Conservation (phyloP, 2,113 vertebrate genomes). For the Malurus cyaneus region DNA sequence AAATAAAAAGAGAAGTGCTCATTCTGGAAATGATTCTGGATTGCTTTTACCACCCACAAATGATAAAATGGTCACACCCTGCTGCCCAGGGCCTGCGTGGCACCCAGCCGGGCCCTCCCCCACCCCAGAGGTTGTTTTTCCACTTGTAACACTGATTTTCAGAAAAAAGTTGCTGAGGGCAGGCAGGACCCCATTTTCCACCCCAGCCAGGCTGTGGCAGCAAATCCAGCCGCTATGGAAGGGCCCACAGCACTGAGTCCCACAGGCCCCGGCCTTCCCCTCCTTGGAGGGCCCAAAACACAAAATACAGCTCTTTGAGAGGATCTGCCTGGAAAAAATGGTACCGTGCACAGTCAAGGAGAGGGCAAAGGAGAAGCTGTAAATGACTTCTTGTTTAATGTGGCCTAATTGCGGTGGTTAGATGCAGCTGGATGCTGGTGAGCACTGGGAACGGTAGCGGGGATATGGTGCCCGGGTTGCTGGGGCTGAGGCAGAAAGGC, state of each 20-base stretch:
- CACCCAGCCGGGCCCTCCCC: background rate
- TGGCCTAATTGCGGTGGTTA: background rate
- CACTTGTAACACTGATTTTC: background rate
- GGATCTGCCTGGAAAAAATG: background rate
- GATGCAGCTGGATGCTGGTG: background rate
- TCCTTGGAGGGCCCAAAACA: background rate
- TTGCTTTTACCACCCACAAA: background rate
- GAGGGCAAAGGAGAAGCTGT: background rate
- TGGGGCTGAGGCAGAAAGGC: background rate
- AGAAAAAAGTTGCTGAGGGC: background rate
- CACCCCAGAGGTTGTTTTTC: background rate
- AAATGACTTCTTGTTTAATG: background rate
- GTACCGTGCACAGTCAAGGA: fast-evolving
- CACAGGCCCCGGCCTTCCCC: background rate
- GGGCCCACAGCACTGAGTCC: background rate
- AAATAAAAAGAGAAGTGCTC: background rate
- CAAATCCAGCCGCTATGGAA: background rate
- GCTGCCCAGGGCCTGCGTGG: fast-evolving
- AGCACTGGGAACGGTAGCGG: fast-evolving
- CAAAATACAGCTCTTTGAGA: background rate
- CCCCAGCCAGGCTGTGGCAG: background rate
- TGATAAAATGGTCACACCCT: background rate
- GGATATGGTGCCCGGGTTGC: fast-evolving
- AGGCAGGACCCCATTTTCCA: background rate
- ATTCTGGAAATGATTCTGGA: fast-evolving